These are phyloP conservation scores for Maconellicoccus hirsutus DNA, from an alignment of 1,140 invertebrate species.

Conservation along the genomic window DNA sequence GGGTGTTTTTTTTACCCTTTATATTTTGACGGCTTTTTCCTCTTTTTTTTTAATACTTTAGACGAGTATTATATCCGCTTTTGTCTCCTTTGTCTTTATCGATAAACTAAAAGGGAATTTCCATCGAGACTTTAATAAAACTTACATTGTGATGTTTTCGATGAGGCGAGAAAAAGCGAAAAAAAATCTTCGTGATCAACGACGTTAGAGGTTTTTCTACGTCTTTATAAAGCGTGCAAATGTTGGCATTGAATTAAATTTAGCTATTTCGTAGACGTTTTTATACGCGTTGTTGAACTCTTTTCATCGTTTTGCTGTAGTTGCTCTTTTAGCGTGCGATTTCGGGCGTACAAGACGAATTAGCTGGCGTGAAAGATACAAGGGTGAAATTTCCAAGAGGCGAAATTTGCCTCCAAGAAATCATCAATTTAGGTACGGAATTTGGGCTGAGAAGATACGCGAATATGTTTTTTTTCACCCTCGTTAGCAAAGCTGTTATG, in stretches of 20 bases:
- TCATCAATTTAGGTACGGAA: too few species aligned
- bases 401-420: too few species aligned
- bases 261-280: too few species aligned
- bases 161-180: neutral
- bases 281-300: neutral
- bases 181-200: neutral
- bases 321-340: too few species aligned
- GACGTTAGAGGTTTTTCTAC: neutral
- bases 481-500: too few species aligned
- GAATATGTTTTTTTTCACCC: too few species aligned
- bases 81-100: neutral
- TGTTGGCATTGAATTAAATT: constrained; percentile 5
- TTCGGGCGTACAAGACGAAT: neutral
- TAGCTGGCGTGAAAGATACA: neutral
- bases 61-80: too few species aligned
- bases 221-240: neutral
- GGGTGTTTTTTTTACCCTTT: too few species aligned
- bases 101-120: neutral
- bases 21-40: too few species aligned
- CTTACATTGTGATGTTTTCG: neutral
- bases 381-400: too few species aligned
- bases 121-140: neutral
- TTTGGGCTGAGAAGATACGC: too few species aligned
- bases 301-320: neutral
- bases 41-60: too few species aligned